Percentiles rank a stretch among this genome's conserved stretches.
These are phyloP conservation scores for Tenrec ecaudatus DNA, from an alignment of 2,113 vertebrate genomes.

Conservation along the genomic window DNA sequence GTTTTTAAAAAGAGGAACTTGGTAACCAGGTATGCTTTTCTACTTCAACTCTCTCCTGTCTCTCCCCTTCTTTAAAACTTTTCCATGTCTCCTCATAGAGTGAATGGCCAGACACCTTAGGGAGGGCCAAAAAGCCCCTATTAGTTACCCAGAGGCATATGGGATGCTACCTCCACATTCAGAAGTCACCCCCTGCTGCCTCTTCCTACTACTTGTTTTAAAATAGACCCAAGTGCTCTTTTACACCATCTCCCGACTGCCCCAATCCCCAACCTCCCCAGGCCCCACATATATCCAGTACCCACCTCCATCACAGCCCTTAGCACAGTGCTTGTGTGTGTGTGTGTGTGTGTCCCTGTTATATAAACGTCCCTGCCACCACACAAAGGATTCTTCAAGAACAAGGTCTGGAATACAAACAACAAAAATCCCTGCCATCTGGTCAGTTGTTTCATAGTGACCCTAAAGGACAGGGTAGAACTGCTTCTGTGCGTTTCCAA, in stretches of 20 bases:
- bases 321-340: too few species aligned
- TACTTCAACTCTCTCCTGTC: background rate
- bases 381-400: background rate
- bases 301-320: background rate
- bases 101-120: conserved; percentile 30
- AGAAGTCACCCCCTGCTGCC: background rate
- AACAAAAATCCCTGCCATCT: too few species aligned
- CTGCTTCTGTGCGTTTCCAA: too few species aligned
- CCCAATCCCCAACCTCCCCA: background rate
- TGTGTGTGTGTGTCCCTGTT: background rate
- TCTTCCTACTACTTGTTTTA: conserved; percentile 25
- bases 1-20: background rate
- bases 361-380: background rate
- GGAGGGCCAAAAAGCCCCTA: conserved; percentile 16
- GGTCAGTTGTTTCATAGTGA: too few species aligned
- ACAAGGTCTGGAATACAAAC: background rate
- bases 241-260: background rate
- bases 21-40: background rate
- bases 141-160: background rate
- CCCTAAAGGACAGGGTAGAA: too few species aligned
- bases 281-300: too few species aligned
- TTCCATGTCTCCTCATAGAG: background rate
- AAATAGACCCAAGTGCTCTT: conserved; percentile 17
- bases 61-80: conserved; percentile 20
- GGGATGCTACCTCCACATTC: background rate